Percentiles rank a stretch among this genome's conserved stretches.
Evolutionary conservation across 2,888 invertebrate genomes (phyloP).

Genomic region (Hypolimnas misippus): DNA sequence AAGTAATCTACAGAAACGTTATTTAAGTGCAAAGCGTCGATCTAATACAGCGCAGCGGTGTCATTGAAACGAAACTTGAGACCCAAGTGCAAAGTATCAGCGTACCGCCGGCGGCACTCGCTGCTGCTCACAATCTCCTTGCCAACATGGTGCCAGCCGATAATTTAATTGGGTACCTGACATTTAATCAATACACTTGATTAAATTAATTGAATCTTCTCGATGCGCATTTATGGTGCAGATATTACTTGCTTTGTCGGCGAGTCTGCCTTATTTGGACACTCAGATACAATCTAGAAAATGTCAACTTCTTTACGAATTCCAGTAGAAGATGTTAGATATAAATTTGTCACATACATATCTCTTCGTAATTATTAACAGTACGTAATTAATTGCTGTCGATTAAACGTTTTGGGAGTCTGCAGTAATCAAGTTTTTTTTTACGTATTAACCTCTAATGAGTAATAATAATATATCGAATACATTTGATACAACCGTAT

Average conservation of each 20-base stretch:
- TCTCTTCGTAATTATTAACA: slow-evolving; percentile 20
- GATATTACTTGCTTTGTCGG: slow-evolving; percentile 54
- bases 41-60: slow-evolving; percentile 59
- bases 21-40: slow-evolving; percentile 58
- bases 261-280: slow-evolving; percentile 34
- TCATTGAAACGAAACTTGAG: slow-evolving; percentile 57
- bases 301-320: slow-evolving; percentile 33
- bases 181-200: slow-evolving; percentile 78
- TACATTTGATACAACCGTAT: no score
- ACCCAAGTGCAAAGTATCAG: slow-evolving; percentile 60
- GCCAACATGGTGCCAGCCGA: slow-evolving; percentile 51
- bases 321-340: slow-evolving; percentile 28
- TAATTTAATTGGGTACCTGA: slow-evolving; percentile 80
- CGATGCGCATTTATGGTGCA: slow-evolving; percentile 71
- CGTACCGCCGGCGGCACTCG: slow-evolving; percentile 52
- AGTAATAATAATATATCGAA: background rate
- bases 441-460: background rate
- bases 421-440: background rate
- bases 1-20: slow-evolving; percentile 45
- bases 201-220: slow-evolving; percentile 76
- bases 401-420: slow-evolving; percentile 23
- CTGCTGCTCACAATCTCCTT: slow-evolving; percentile 47
- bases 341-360: slow-evolving; percentile 35
- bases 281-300: slow-evolving; percentile 30
- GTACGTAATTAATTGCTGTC: slow-evolving; percentile 28